phyloP scores from a whole-genome alignment of 2,797 vertebrate species.

The Pangasius krempfi region DNA sequence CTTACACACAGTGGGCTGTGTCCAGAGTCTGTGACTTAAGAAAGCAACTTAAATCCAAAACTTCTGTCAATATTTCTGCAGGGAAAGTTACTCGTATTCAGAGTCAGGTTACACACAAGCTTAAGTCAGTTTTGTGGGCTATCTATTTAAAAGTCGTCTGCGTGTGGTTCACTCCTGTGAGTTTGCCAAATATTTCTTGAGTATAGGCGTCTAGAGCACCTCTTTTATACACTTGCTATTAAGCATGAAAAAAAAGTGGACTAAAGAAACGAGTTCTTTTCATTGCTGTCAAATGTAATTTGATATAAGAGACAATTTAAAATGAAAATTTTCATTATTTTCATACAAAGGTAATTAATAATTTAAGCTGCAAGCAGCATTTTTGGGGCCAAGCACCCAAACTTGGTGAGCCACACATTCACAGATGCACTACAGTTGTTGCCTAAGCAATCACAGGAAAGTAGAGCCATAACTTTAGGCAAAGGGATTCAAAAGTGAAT shows the following conservation, averaged over 20 bases:
- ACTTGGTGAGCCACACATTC: too few species aligned
- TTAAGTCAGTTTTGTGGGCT: not conserved
- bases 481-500: too few species aligned
- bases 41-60: not conserved
- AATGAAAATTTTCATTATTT: not conserved
- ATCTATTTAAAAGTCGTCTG: not conserved
- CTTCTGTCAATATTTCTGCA: not conserved
- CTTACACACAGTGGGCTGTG: too few species aligned
- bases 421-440: too few species aligned
- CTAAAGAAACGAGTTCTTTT: not conserved
- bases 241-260: not conserved
- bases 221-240: not conserved
- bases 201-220: not conserved
- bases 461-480: too few species aligned
- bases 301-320: not conserved
- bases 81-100: not conserved
- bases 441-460: too few species aligned
- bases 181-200: not conserved
- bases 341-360: not conserved
- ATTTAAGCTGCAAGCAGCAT: too few species aligned
- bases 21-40: not conserved
- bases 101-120: not conserved
- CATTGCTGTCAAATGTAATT: not conserved
- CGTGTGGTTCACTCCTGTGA: not conserved
- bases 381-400: too few species aligned